Conservation (phyloP, 2,113 vertebrate species). For the Megaleporinus macrocephalus region DNA sequence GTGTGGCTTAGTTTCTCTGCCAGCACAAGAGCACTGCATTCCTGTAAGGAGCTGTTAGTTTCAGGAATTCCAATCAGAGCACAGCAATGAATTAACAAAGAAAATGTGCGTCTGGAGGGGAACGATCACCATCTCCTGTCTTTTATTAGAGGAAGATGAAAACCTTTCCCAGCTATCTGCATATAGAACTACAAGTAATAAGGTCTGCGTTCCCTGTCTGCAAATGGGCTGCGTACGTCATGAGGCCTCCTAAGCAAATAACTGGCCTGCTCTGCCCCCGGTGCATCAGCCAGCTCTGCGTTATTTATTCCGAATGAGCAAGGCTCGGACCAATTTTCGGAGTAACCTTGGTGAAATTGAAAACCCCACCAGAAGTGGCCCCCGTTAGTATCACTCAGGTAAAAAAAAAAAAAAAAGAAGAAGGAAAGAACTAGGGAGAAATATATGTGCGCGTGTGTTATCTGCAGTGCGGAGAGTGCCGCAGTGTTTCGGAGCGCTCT, state of each 20-base stretch:
- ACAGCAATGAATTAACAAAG: not conserved
- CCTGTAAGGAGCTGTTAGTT: not conserved
- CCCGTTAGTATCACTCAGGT: constrained; percentile 12
- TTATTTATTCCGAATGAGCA: constrained; percentile 50
- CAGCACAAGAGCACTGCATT: not conserved
- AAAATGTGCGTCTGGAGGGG: not conserved
- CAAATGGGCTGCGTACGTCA: not conserved
- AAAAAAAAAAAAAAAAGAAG: not conserved
- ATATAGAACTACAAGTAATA: not conserved
- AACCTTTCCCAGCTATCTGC: not conserved
- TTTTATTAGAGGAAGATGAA: constrained; percentile 13
- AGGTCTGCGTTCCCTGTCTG: not conserved
- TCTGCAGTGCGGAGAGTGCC: constrained; percentile 40
- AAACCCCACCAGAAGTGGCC: constrained; percentile 36
- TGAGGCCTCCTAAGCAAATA: constrained; percentile 9
- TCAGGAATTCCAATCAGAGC: not conserved
- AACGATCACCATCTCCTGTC: not conserved
- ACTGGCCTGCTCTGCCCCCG: constrained; percentile 4
- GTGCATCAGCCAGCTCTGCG: not conserved
- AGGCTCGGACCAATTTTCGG: constrained; percentile 4
- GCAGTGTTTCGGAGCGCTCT: constrained; percentile 41
- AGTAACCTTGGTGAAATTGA: constrained; percentile 51
- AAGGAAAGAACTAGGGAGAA: not conserved
- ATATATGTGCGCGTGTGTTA: not conserved
- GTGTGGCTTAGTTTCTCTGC: not conserved